These are phyloP conservation scores for Megalops atlanticus DNA, from an alignment of 2,113 vertebrate genomes.

Conservation along the genomic window DNA sequence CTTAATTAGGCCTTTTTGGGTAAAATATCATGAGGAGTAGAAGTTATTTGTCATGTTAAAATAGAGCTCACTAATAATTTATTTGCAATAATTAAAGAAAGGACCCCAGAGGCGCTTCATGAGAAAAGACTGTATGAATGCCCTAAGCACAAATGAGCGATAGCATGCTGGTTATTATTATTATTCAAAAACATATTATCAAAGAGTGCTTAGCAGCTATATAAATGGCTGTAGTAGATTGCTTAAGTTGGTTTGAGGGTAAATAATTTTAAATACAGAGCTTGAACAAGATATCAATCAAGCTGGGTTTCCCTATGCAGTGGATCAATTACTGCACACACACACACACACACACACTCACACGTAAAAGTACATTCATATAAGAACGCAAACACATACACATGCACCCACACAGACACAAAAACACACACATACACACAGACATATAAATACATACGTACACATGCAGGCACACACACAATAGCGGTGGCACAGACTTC, in stretches of 20 bases:
- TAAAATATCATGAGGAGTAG: not conserved
- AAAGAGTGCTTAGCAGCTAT: not conserved
- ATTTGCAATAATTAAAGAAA: conserved; percentile 13
- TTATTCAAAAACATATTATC: not conserved
- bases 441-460: not conserved
- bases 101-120: not conserved
- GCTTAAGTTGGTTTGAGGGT: not conserved
- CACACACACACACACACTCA: not conserved
- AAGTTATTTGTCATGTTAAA: conserved; percentile 19
- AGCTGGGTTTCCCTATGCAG: not conserved
- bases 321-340: not conserved
- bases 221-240: not conserved
- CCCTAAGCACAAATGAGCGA: not conserved
- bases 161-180: not conserved
- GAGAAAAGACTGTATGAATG: not conserved
- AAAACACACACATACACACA: no score
- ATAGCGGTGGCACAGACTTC: no score
- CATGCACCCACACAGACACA: no score
- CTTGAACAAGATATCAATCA: conserved; percentile 19
- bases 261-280: conserved; percentile 11
- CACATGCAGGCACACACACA: not conserved
- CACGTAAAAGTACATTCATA: no score
- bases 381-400: no score
- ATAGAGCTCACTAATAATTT: not conserved
- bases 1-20: not conserved